Base-by-base conservation (phyloP, 2,888 invertebrate genomes). In the Volucella inanis region DNA sequence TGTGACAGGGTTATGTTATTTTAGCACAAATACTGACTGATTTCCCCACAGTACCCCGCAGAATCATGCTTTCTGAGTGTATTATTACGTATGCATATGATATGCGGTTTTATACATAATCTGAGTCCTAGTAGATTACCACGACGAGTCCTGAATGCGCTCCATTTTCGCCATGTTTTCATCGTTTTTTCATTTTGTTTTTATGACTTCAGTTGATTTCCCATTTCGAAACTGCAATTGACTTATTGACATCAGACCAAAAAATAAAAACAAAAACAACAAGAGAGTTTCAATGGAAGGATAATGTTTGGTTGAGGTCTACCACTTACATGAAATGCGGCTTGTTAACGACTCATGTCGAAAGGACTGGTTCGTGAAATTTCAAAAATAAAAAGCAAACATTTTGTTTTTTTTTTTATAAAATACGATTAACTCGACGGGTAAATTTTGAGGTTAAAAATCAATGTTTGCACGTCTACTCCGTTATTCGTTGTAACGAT, bases 231-330 rank as follows among this genome's bases (percentile, higher is more conserved):
- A 61, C 43, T 59, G n/a, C 71, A 71, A 43, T 67, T 59, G 71
- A 61, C 71, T 52, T 71, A 70, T 70, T 70, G 70, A 57, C 50
- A 61, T 61, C 14, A 6, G 31, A 31, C 4, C 4, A 43, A 61
- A 61, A 71, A 49, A 22, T 22, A 22, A 43, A 41, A 43, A 43
- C 59, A 57, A 71, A 0, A 6, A 31, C 31, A 31, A 6, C 31
- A 6, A 31, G 31, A 31, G 31, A 61, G 41, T 71, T 71, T 50
- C 15, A 71, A 71, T 61, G 43, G 52, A 61, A 52, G 43, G 41
- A 43, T 61, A 45, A 45, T 61, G 18, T 61, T 61, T 61, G 45
- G 12, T 8, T 8, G 61, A 22, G 45, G 45, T 45, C 18, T 12
- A 22, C 45, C 8, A 22, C n/a, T 45, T 8, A n/a, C 43, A n/a